A percentile compares a stretch with the other conserved stretches of the same genome.
phyloP scores from a whole-genome alignment of 2,797 vertebrate species.

The Danionella dracula region DNA sequence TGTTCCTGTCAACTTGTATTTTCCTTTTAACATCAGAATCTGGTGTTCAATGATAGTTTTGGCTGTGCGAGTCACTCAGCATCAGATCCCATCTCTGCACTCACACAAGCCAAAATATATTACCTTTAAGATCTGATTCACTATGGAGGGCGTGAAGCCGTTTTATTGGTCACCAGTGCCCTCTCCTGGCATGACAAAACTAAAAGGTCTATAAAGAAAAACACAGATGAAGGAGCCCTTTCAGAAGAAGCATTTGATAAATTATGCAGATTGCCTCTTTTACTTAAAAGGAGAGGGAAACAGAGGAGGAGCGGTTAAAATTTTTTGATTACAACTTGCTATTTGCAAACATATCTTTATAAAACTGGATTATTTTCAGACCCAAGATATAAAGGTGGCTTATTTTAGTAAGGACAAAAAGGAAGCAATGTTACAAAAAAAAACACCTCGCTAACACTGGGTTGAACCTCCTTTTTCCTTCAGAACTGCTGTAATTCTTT shows the following conservation, averaged over 20 bases:
- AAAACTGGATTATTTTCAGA: no score
- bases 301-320: not conserved
- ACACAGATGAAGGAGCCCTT: constrained; percentile 48
- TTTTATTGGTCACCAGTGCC: constrained; percentile 35
- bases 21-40: constrained; percentile 18
- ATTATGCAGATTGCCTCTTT: not conserved
- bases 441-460: no score
- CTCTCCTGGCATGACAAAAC: constrained; percentile 43
- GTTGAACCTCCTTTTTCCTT: no score
- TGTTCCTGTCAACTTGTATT: constrained; percentile 45
- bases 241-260: constrained; percentile 36
- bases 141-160: not conserved
- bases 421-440: no score
- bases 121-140: constrained; percentile 32
- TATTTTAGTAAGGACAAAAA: no score
- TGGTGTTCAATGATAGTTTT: constrained; percentile 14
- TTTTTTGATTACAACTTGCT: no score
- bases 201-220: constrained; percentile 27
- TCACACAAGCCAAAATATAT: constrained; percentile 1
- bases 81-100: constrained; percentile 20
- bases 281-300: constrained; percentile 3
- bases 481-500: no score
- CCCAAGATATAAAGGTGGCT: no score
- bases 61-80: constrained; percentile 34
- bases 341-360: no score